Evolutionary conservation across 2,888 invertebrate species (phyloP).

Genomic region (Stenoptilia bipunctidactyla): DNA sequence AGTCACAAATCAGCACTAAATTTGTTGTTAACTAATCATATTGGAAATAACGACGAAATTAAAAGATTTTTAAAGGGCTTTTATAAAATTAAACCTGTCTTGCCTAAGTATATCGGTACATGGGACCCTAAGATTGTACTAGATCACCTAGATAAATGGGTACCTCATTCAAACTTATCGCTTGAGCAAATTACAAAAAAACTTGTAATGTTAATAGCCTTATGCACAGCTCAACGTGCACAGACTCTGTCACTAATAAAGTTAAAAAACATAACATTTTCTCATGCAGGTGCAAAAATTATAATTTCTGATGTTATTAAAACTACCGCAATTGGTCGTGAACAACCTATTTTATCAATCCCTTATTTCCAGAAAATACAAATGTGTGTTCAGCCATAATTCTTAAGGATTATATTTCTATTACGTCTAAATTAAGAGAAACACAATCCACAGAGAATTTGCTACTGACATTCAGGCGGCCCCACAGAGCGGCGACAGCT

Average conservation of each 20-base stretch:
- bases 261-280: conserved; percentile 9
- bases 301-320: conserved; percentile 11
- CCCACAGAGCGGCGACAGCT: too few relatives aligned
- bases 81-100: conserved; percentile 8
- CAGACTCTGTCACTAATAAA: conserved; percentile 14
- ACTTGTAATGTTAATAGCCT: conserved; percentile 8
- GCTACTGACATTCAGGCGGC: too few relatives aligned
- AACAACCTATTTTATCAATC: conserved; percentile 10
- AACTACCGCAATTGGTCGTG: conserved; percentile 9
- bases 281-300: conserved; percentile 2
- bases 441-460: too few relatives aligned
- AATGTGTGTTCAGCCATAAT: too few relatives aligned
- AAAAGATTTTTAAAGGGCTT: conserved; percentile 14
- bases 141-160: not conserved
- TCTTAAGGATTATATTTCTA: too few relatives aligned
- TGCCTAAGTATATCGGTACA: conserved; percentile 8
- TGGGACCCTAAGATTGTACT: conserved; percentile 12
- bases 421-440: too few relatives aligned
- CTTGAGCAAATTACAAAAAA: conserved; percentile 6
- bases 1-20: conserved; percentile 13
- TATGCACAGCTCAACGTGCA: conserved; percentile 10
- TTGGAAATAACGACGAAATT: conserved; percentile 4
- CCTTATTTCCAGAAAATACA: too few relatives aligned
- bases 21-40: conserved; percentile 6
- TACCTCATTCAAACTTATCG: not conserved